Percentiles rank a stretch among this genome's conserved stretches.
phyloP scores from a whole-genome alignment of 1,140 invertebrate species.

The Cydia amplana region DNA sequence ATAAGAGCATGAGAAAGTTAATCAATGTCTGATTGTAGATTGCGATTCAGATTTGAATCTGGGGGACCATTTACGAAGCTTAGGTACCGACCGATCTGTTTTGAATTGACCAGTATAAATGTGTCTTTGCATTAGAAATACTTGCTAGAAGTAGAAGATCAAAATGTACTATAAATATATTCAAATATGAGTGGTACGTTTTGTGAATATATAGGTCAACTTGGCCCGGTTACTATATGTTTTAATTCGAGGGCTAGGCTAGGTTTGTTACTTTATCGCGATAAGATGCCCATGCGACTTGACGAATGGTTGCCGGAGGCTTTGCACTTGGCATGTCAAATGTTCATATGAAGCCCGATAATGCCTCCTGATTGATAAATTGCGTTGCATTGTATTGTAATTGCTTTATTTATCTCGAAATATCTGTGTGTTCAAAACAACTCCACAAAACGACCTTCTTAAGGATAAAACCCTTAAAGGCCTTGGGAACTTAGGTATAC shows the following conservation, averaged over 20 bases:
- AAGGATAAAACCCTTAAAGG: too few relatives aligned
- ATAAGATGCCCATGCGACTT: slow-evolving; percentile 13
- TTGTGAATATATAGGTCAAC: neutral
- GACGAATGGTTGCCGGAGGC: slow-evolving; percentile 11
- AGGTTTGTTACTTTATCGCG: slow-evolving; percentile 20
- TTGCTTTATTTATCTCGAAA: neutral
- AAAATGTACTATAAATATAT: too few relatives aligned
- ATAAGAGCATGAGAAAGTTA: neutral
- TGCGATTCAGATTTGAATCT: neutral
- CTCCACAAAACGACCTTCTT: too few relatives aligned
- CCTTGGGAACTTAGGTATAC: too few relatives aligned
- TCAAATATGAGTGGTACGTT: neutral
- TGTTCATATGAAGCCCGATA: neutral
- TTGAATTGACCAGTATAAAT: neutral
- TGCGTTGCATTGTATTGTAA: neutral
- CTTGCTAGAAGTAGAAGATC: too few relatives aligned
- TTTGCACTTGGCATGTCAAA: slow-evolving; percentile 24
- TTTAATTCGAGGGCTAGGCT: neutral
- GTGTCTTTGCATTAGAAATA: neutral
- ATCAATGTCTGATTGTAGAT: slow-evolving; percentile 4
- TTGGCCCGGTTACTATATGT: neutral
- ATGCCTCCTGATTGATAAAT: neutral
- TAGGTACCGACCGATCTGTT: neutral
- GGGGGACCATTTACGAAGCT: neutral
- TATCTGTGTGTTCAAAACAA: too few relatives aligned